A percentile compares a stretch with the other conserved stretches of the same genome.
Conservation (phyloP, 2,797 vertebrate genomes). For the Melanotaenia nigrans region DNA sequence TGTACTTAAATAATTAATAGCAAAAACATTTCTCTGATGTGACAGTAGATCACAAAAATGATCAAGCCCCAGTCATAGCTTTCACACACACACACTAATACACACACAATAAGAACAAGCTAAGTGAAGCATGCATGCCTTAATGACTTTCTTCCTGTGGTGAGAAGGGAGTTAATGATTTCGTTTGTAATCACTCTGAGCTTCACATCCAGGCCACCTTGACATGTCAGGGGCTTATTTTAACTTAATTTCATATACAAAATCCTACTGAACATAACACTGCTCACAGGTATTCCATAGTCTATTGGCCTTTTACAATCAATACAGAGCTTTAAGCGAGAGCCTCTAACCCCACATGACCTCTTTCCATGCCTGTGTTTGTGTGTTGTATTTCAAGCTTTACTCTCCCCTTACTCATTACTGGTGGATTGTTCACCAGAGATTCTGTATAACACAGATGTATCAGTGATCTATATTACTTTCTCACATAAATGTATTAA, state of each 20-base stretch:
- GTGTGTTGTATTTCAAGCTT: neutral
- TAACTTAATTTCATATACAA: conserved; percentile 27
- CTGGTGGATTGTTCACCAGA: conserved; percentile 42
- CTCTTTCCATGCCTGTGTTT: conserved; percentile 3
- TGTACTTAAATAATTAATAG: neutral
- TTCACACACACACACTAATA: conserved; percentile 8
- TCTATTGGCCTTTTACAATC: conserved; percentile 20
- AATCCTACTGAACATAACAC: neutral
- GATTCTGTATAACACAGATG: conserved; percentile 24
- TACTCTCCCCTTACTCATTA: neutral
- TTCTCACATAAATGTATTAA: conserved; percentile 53
- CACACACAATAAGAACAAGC: conserved; percentile 29
- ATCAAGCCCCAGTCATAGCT: conserved; percentile 1
- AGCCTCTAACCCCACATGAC: conserved; percentile 1
- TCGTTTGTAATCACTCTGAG: conserved; percentile 70
- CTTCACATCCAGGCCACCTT: conserved; percentile 71
- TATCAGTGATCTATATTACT: conserved; percentile 36
- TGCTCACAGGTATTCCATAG: conserved; percentile 2
- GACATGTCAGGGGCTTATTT: conserved; percentile 63
- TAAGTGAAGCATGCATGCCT: conserved; percentile 54
- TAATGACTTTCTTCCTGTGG: conserved; percentile 69
- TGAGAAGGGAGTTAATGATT: conserved; percentile 71
- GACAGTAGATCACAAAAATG: conserved; percentile 27
- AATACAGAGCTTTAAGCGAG: conserved; percentile 21
- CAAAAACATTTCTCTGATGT: conserved; percentile 13